Evolutionary conservation across 2,888 invertebrate genomes (phyloP).

Genomic region (Leptopilina drosophilae): DNA sequence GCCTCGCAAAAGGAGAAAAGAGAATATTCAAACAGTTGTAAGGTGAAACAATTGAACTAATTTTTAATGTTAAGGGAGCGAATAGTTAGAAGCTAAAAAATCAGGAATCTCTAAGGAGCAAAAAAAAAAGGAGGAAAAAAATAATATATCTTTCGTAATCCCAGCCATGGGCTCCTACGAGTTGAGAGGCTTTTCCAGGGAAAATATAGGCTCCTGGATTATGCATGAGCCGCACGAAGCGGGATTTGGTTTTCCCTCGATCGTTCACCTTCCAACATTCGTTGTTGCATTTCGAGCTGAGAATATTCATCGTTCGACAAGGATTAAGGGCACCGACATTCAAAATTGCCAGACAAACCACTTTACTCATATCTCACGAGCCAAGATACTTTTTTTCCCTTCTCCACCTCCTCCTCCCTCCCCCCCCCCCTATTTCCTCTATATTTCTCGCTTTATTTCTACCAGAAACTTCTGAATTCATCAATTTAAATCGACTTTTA

Average conservation of each 20-base stretch:
- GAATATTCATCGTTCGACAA: conserved; percentile 42
- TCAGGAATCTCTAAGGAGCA: conserved; percentile 30
- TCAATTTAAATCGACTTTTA: conserved; percentile 20
- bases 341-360: conserved; percentile 29
- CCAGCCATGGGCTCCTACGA: conserved; percentile 28
- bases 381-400: not conserved
- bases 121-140: conserved; percentile 31
- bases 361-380: conserved; percentile 2
- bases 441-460: not conserved
- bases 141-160: conserved; percentile 38
- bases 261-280: conserved; percentile 45
- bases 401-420: too few species aligned
- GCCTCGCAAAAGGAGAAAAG: not conserved
- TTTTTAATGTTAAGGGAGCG: conserved; percentile 16
- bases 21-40: not conserved
- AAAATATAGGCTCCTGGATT: conserved; percentile 62
- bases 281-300: conserved; percentile 43
- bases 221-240: conserved; percentile 59
- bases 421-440: too few species aligned
- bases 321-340: conserved; percentile 41
- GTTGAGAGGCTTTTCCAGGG: conserved; percentile 47
- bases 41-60: not conserved
- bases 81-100: conserved; percentile 14
- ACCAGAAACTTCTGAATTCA: conserved; percentile 6
- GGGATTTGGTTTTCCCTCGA: conserved; percentile 51